Evolutionary conservation across 1,140 invertebrate genomes (phyloP).

Genomic region (Trichonephila inaurata): DNA sequence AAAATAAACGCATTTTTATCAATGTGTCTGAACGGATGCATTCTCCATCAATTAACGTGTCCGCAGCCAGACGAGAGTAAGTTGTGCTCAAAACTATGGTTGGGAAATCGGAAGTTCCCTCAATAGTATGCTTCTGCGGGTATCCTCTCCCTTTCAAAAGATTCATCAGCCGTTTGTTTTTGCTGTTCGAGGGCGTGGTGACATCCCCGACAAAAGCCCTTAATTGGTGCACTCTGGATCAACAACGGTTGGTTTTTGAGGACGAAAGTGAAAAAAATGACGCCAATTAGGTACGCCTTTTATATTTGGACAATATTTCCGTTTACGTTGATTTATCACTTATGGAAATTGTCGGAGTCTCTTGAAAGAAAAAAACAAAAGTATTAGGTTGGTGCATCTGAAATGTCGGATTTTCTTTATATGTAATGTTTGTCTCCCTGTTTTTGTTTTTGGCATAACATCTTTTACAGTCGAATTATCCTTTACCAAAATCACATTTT

Average conservation of each 20-base stretch:
- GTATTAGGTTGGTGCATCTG: background rate
- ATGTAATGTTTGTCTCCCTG: no score
- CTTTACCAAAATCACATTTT: no score
- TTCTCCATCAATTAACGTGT: background rate
- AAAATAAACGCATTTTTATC: background rate
- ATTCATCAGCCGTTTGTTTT: background rate
- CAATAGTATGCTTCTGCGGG: no score
- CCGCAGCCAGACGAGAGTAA: background rate
- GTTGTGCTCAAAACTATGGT: background rate
- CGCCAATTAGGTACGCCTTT: slow-evolving; percentile 30
- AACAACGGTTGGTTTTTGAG: background rate
- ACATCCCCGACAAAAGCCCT: slow-evolving; percentile 12
- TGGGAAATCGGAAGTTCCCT: slow-evolving; percentile 36
- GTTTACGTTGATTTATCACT: background rate
- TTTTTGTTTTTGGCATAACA: no score
- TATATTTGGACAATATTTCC: background rate
- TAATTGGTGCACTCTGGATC: background rate
- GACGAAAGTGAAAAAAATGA: slow-evolving; percentile 38
- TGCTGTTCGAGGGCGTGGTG: slow-evolving; percentile 45
- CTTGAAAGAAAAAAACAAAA: background rate
- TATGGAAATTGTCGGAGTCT: background rate
- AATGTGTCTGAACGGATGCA: background rate
- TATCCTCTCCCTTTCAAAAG: background rate
- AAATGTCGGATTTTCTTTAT: background rate
- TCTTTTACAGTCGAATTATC: no score